Base-by-base conservation (phyloP, 2,113 vertebrate genomes). In the Seriola quinqueradiata region DNA sequence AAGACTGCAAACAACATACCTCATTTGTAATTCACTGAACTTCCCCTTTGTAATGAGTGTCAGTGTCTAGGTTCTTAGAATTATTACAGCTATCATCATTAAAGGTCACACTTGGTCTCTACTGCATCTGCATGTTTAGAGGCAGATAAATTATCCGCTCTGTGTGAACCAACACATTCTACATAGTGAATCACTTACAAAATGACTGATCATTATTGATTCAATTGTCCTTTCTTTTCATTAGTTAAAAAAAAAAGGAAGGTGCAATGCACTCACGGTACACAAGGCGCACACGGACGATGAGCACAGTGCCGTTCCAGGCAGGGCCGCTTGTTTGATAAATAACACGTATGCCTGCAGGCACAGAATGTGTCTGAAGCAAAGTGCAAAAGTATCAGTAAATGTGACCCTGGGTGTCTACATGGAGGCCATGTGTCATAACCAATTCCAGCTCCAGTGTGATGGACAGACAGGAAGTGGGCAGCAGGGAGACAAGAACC, bases 381-480 rank as follows among this genome's bases (percentile, higher is more conserved):
- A 25, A 75, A 77, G 61, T 19, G 23, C 69, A 72, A 42, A 77
- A 72, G 57, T 64, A 81, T 72, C 68, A 63, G 46, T 52, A 64
- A 82, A 68, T 36, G 46, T 70, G 64, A 86, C 75, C 77, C 59
- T 23, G 28, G 8, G 42, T 69, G 69, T 83, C 36, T 67, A 52
- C 16, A 23, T n/a, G 70, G 81, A 46, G 58, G 67, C 69, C 61
- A 38, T 61, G 83, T 70, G 81, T 92, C 90, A 83, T 34, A 67
- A 10, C 32, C 55, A 40, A 57, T 84, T 61, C 6, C n/a, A 42
- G 75, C 59, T 48, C 59, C 46, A n/a, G 42, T 0, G 25, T 82
- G 85, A 91, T 65, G 84, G 84, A 83, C 57, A 70, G 82, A 85
- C 70, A 87, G 87, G 85, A 83, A 85, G 87, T 63, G 77, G 65